phyloP scores from a whole-genome alignment of 2,888 invertebrate species.

The Drosophila trichaetosa region DNA sequence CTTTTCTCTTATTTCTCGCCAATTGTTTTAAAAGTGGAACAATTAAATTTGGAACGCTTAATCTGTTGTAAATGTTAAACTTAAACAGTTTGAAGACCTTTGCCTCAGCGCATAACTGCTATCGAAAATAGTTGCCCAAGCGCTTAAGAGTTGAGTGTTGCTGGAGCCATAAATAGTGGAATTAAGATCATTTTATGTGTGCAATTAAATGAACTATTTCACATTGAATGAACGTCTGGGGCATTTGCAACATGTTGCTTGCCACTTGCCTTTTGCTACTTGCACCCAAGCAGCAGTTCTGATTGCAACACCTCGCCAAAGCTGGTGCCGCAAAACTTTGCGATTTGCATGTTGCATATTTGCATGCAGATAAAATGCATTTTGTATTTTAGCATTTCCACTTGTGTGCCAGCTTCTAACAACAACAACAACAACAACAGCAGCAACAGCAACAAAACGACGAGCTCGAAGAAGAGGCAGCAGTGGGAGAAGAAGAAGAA shows the following conservation, averaged over 20 bases:
- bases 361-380: constrained; percentile 34
- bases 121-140: neutral
- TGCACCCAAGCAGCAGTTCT: constrained; percentile 41
- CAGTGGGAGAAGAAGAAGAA: constrained; percentile 23
- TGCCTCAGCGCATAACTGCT: neutral
- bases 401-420: constrained; percentile 40
- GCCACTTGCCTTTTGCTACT: constrained; percentile 15
- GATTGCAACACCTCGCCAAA: constrained; percentile 48
- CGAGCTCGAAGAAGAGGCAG: neutral
- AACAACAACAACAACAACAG: constrained; percentile 3
- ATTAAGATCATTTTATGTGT: constrained; percentile 17
- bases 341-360: constrained; percentile 26
- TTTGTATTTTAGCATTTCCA: constrained; percentile 39
- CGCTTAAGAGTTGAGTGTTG: constrained; percentile 1
- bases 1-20: neutral
- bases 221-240: constrained; percentile 15
- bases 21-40: neutral
- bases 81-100: constrained; percentile 2
- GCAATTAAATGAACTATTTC: constrained; percentile 42
- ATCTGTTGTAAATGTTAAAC: neutral
- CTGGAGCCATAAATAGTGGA: constrained; percentile 12
- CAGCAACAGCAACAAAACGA: constrained; percentile 4
- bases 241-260: constrained; percentile 23
- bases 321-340: constrained; percentile 4
- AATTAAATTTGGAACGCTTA: neutral